These are phyloP conservation scores for Turritopsis rubra DNA, from an alignment of 30 jellyfish, hydroid and myxozoan genomes.

Conservation along the genomic window DNA sequence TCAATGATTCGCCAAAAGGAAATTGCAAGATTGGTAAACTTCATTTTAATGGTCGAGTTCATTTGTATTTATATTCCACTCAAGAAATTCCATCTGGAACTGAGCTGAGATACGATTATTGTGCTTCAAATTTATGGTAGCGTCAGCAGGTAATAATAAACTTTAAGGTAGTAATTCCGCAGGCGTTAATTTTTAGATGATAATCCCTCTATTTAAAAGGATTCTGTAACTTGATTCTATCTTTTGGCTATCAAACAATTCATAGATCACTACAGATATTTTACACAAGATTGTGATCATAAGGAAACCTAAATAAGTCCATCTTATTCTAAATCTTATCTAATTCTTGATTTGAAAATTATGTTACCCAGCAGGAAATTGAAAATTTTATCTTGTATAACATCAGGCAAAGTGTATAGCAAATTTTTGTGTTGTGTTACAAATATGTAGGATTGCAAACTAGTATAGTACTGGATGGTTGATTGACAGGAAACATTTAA, in stretches of 20 bases:
- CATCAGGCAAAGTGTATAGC: no score
- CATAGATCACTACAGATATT: background rate
- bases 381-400: no score
- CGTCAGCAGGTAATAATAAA: slow-evolving; percentile 7
- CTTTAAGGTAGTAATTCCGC: background rate
- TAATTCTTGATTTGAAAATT: background rate
- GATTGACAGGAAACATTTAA: no score
- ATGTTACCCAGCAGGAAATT: background rate
- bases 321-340: background rate
- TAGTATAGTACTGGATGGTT: no score
- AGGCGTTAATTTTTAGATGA: background rate
- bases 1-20: slow-evolving; percentile 17
- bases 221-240: background rate
- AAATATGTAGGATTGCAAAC: no score
- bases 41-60: slow-evolving; percentile 11
- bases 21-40: slow-evolving; percentile 4
- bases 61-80: background rate
- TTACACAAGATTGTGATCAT: no score
- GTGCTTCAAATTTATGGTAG: slow-evolving; percentile 9
- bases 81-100: slow-evolving; percentile 21
- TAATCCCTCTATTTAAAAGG: background rate
- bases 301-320: background rate
- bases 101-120: slow-evolving; percentile 1
- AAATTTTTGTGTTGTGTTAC: no score
- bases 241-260: no score